phyloP scores from a whole-genome alignment of 2,888 invertebrate genomes.

The Folsomia manolachei region DNA sequence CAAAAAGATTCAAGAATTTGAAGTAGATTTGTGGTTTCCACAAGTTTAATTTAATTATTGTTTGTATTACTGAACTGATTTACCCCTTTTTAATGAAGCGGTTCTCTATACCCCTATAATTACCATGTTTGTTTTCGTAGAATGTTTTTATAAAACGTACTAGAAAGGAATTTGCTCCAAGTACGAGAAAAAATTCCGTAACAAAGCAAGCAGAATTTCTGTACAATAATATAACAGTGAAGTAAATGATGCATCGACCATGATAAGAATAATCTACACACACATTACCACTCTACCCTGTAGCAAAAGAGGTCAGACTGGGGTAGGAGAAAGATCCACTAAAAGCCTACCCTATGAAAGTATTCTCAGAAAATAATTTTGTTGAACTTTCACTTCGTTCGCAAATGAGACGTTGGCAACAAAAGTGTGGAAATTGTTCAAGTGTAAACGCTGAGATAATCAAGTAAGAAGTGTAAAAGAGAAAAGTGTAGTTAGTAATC shows the following conservation, averaged over 20 bases:
- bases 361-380: slow-evolving; percentile 28
- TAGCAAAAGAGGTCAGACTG: neutral
- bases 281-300: no score
- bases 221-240: neutral
- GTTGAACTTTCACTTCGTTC: slow-evolving; percentile 31
- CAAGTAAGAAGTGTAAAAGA: slow-evolving; percentile 18
- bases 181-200: no score
- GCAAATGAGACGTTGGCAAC: slow-evolving; percentile 23
- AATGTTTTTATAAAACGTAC: no score
- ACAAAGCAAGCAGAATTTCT: no score
- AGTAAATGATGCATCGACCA: neutral
- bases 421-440: slow-evolving; percentile 28
- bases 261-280: slow-evolving; percentile 16
- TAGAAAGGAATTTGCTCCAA: no score
- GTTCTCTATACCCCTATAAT: no score
- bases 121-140: no score
- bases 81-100: no score
- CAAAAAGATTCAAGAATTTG: neutral
- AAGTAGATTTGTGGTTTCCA: no score
- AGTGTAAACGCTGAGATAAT: slow-evolving; percentile 49
- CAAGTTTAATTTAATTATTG: no score
- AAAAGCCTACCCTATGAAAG: no score
- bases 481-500: neutral
- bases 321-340: neutral
- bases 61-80: no score